Evolutionary conservation across 2,113 vertebrate species (phyloP).

Genomic region (Struthidea cinerea): DNA sequence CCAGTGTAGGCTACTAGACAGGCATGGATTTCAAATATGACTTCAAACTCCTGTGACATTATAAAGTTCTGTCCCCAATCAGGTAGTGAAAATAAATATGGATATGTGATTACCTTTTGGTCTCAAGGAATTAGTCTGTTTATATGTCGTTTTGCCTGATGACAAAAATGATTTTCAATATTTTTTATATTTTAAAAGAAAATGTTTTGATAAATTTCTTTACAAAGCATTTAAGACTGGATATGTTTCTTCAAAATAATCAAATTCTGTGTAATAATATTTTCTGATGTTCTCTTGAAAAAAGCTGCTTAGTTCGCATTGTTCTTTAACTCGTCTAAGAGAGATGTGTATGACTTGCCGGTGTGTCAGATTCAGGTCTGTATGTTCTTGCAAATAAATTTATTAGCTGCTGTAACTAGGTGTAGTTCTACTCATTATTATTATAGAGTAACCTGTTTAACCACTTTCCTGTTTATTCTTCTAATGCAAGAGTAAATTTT

Average conservation of each 20-base stretch:
- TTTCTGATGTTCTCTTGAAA: neutral
- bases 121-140: neutral
- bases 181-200: neutral
- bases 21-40: neutral
- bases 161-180: neutral
- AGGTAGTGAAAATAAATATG: neutral
- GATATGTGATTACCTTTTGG: neutral
- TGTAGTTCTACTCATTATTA: neutral
- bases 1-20: neutral
- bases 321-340: neutral
- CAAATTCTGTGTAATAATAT: neutral
- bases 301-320: neutral
- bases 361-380: neutral
- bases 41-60: neutral
- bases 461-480: neutral
- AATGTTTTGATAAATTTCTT: neutral
- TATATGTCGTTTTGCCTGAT: neutral
- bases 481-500: neutral
- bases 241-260: neutral
- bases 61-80: neutral
- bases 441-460: neutral
- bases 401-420: neutral
- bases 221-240: neutral
- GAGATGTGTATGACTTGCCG: neutral
- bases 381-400: neutral